Conservation (phyloP, 2,888 invertebrate genomes). For the Lordiphosa andalusiaca region DNA sequence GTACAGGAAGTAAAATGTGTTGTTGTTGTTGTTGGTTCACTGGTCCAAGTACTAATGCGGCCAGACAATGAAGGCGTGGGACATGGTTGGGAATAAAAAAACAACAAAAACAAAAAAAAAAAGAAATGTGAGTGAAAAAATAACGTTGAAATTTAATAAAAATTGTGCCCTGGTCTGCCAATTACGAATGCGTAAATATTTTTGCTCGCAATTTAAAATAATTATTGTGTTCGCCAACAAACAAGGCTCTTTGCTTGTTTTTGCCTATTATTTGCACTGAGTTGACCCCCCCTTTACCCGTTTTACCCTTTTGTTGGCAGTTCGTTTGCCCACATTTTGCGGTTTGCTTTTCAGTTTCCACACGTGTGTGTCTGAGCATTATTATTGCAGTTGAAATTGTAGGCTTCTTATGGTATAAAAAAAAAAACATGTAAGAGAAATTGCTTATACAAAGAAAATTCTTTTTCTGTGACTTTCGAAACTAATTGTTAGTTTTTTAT, state of each 20-base stretch:
- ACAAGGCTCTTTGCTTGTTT: conserved; percentile 3
- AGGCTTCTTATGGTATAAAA: no score
- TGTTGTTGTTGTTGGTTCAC: conserved; percentile 36
- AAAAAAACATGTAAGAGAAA: no score
- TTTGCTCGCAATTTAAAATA: conserved; percentile 66
- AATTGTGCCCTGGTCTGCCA: conserved; percentile 54
- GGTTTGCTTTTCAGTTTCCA: conserved; percentile 43
- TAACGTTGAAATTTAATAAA: conserved; percentile 41
- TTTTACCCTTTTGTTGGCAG: conserved; percentile 2
- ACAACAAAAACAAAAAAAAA: conserved; percentile 37
- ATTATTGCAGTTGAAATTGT: background rate
- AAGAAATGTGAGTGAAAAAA: conserved; percentile 31
- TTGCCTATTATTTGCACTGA: conserved; percentile 23
- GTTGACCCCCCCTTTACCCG: background rate
- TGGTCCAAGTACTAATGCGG: conserved; percentile 69
- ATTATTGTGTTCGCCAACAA: conserved; percentile 45
- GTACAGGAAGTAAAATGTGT: conserved; percentile 58
- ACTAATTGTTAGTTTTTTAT: no score
- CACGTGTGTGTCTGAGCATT: background rate
- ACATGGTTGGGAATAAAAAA: conserved; percentile 23
- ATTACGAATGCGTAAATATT: conserved; percentile 62
- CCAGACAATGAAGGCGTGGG: conserved; percentile 57
- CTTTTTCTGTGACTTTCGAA: no score
- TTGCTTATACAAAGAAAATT: no score
- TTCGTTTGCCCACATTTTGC: conserved; percentile 39